A percentile compares a stretch with the other conserved stretches of the same genome.
These are phyloP conservation scores for Euphonia xanthogaster DNA, from an alignment of 2,797 vertebrate species.

Conservation along the genomic window DNA sequence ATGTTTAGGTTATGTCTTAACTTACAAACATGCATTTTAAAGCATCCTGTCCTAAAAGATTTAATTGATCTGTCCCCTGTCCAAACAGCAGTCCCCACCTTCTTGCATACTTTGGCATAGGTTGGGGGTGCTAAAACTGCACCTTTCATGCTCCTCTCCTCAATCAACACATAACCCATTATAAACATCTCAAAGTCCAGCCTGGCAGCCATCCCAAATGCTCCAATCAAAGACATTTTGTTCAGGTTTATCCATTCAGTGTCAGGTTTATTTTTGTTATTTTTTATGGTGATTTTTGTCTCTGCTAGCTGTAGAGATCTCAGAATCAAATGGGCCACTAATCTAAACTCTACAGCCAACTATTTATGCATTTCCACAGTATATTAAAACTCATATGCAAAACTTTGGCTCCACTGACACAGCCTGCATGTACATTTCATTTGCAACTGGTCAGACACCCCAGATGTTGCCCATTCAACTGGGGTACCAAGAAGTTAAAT, in stretches of 20 bases:
- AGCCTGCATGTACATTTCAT: not conserved
- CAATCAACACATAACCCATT: constrained; percentile 68
- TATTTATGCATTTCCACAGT: not conserved
- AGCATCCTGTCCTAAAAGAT: constrained; percentile 52
- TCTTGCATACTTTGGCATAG: constrained; percentile 34
- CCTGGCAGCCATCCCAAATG: constrained; percentile 60
- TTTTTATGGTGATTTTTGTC: constrained; percentile 52
- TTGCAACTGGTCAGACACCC: not conserved
- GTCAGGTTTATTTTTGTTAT: constrained; percentile 46
- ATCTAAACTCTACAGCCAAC: constrained; percentile 13
- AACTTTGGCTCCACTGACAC: not conserved
- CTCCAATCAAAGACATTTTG: constrained; percentile 70
- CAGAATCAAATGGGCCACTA: not conserved
- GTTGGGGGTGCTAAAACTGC: constrained; percentile 11
- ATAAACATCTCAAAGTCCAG: constrained; percentile 63
- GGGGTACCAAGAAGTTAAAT: not conserved
- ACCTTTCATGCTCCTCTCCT: constrained; percentile 55
- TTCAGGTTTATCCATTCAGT: constrained; percentile 62
- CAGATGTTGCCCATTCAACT: constrained; percentile 12
- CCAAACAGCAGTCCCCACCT: constrained; percentile 18
- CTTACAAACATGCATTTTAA: constrained; percentile 62
- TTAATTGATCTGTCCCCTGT: constrained; percentile 55
- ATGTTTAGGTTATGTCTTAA: constrained; percentile 58
- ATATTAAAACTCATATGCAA: not conserved
- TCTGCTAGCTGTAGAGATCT: constrained; percentile 33